These are phyloP conservation scores for Diploscapter pachys DNA, from an alignment of 1,140 invertebrate species.

Conservation along the genomic window DNA sequence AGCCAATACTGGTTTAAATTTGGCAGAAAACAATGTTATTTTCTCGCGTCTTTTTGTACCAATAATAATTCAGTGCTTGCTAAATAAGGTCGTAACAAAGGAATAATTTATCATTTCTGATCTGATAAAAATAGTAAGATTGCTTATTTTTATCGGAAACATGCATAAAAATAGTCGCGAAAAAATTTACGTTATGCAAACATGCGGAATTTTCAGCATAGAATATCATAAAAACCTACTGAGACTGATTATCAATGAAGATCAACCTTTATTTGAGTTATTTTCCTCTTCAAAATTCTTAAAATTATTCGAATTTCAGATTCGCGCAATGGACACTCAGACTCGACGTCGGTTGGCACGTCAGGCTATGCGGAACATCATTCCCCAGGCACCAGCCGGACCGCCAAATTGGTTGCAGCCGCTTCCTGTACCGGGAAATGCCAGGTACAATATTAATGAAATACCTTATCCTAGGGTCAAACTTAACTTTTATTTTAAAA, in stretches of 20 bases:
- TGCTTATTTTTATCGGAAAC: too few species aligned
- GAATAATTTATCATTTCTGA: too few species aligned
- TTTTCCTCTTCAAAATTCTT: background rate
- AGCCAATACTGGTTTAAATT: too few species aligned
- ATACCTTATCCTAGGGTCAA: conserved; percentile 51
- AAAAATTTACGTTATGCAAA: too few species aligned
- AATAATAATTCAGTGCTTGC: too few species aligned
- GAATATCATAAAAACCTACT: too few species aligned
- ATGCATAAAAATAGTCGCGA: too few species aligned
- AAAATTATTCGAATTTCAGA: background rate
- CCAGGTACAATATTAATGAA: conserved; percentile 43
- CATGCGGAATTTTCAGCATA: too few species aligned
- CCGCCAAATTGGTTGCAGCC: conserved; percentile 28
- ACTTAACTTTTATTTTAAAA: conserved; percentile 48
- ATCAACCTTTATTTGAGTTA: background rate
- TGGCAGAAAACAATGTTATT: too few species aligned
- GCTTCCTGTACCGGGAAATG: conserved; percentile 35
- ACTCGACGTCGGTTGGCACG: conserved; percentile 20
- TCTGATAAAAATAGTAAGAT: too few species aligned
- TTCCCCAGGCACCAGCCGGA: background rate
- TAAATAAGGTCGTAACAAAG: too few species aligned
- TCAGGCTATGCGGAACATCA: conserved; percentile 20
- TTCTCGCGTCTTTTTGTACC: too few species aligned
- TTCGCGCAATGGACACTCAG: conserved; percentile 15
- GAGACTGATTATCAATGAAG: background rate